phyloP scores from a whole-genome alignment of 2,888 invertebrate species.

The Lasius fuliginosus region DNA sequence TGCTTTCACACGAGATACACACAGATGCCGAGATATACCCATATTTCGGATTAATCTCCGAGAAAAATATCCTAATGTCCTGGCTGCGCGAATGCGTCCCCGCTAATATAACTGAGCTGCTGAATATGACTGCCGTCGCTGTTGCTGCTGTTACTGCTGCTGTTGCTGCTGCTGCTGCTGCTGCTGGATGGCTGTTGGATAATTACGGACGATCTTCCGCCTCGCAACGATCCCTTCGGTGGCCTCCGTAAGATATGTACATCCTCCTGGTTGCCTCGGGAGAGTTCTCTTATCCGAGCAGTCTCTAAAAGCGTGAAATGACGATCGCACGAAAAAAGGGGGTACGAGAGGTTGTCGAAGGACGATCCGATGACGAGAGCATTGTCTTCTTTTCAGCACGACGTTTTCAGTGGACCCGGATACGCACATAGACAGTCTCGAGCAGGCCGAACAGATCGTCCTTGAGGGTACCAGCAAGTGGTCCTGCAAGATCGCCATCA shows the following conservation, averaged over 20 bases:
- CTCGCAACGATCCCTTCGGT: slow-evolving; percentile 70
- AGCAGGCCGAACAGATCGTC: slow-evolving; percentile 98
- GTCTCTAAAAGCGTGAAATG: slow-evolving; percentile 5
- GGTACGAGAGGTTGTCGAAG: slow-evolving; percentile 75
- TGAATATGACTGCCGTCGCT: slow-evolving; percentile 48
- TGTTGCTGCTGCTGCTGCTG: slow-evolving; percentile 3
- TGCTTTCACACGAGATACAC: slow-evolving; percentile 45
- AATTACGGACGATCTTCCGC: slow-evolving; percentile 59
- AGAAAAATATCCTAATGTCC: slow-evolving; percentile 14
- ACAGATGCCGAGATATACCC: not conserved
- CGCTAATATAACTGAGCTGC: slow-evolving; percentile 41
- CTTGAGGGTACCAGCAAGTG: slow-evolving; percentile 99
- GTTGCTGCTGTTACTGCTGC: slow-evolving; percentile 28
- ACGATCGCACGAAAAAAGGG: not conserved
- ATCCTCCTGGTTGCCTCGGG: slow-evolving; percentile 25
- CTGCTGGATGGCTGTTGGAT: slow-evolving; percentile 63
- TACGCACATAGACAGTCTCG: slow-evolving; percentile 98
- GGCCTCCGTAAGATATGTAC: slow-evolving; percentile 64
- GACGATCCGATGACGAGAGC: slow-evolving; percentile 82
- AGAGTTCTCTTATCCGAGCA: not conserved
- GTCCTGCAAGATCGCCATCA: slow-evolving; percentile 99
- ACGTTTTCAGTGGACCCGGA: slow-evolving; percentile 99
- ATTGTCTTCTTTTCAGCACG: slow-evolving; percentile 91
- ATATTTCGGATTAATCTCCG: slow-evolving; percentile 3
- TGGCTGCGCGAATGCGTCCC: slow-evolving; percentile 46